phyloP scores from a whole-genome alignment of 2,888 invertebrate genomes.

The Drosophila atripex region DNA sequence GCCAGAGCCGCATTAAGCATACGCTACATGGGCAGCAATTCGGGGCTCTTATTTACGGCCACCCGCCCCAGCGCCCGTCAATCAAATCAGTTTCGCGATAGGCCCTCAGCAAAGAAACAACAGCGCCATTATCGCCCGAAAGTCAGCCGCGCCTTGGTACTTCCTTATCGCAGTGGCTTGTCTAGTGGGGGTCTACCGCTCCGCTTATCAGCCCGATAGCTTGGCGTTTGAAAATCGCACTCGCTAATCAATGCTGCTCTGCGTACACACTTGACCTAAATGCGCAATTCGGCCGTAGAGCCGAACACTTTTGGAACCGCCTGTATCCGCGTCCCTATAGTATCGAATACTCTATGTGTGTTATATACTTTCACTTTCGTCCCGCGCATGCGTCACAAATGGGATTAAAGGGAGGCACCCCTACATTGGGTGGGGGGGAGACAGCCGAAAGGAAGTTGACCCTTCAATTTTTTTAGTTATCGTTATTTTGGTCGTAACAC shows the following conservation, averaged over 20 bases:
- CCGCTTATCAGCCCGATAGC: slow-evolving; percentile 54
- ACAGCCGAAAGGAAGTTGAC: slow-evolving; percentile 24
- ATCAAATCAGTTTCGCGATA: slow-evolving; percentile 28
- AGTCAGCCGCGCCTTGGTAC: slow-evolving; percentile 9
- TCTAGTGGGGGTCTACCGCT: slow-evolving; percentile 67
- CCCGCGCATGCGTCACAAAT: slow-evolving; percentile 59
- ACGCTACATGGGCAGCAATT: slow-evolving; percentile 16
- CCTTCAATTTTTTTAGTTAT: slow-evolving; percentile 5
- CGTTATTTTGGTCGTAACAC: slow-evolving; percentile 27
- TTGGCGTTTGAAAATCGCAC: slow-evolving; percentile 38
- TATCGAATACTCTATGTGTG: slow-evolving; percentile 9
- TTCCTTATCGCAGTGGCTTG: slow-evolving; percentile 43
- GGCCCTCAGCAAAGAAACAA: slow-evolving; percentile 29
- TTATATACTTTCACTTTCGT: slow-evolving; percentile 68
- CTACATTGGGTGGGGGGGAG: background rate
- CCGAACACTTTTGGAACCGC: slow-evolving; percentile 14
- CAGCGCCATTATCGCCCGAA: slow-evolving; percentile 24
- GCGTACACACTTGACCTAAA: slow-evolving; percentile 67
- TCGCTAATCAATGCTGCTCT: slow-evolving; percentile 45
- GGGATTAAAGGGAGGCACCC: slow-evolving; percentile 1
- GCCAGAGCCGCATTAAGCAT: slow-evolving; percentile 23
- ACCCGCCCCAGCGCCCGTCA: slow-evolving; percentile 6
- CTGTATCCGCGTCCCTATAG: slow-evolving; percentile 6
- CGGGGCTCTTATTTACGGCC: slow-evolving; percentile 15
- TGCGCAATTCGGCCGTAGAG: slow-evolving; percentile 56